Conservation (phyloP, 2,113 vertebrate species). For the Lichenostomus cassidix region DNA sequence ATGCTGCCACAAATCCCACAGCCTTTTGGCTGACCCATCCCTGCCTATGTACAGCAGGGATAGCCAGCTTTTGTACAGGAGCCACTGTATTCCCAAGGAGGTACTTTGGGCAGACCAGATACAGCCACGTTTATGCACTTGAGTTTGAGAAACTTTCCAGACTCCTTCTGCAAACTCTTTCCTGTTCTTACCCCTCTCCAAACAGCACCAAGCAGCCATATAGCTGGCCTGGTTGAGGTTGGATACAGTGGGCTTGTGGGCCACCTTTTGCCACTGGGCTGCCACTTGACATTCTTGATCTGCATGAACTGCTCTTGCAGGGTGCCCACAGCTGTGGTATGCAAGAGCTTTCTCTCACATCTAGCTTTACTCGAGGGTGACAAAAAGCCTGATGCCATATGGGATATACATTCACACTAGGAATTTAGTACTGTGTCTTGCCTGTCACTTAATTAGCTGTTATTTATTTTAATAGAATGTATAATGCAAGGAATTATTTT, state of each 20-base stretch:
- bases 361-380: background rate
- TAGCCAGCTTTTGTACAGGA: background rate
- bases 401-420: background rate
- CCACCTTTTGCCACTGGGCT: background rate
- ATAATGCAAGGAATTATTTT: background rate
- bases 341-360: background rate
- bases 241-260: background rate
- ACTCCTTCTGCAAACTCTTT: background rate
- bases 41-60: background rate
- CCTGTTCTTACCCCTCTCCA: background rate
- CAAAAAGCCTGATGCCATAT: background rate
- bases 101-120: conserved; percentile 8
- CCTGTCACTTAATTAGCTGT: background rate
- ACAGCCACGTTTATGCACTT: background rate
- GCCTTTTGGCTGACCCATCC: conserved; percentile 26
- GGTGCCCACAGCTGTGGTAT: background rate
- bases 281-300: background rate
- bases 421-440: background rate
- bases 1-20: conserved; percentile 35
- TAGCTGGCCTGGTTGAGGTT: background rate
- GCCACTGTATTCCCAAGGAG: background rate
- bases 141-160: conserved; percentile 25
- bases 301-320: background rate
- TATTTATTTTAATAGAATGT: conserved; percentile 11
- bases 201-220: background rate